Base-by-base conservation (phyloP, 2,888 invertebrate species). In the Chaitophorus viminalis region DNA sequence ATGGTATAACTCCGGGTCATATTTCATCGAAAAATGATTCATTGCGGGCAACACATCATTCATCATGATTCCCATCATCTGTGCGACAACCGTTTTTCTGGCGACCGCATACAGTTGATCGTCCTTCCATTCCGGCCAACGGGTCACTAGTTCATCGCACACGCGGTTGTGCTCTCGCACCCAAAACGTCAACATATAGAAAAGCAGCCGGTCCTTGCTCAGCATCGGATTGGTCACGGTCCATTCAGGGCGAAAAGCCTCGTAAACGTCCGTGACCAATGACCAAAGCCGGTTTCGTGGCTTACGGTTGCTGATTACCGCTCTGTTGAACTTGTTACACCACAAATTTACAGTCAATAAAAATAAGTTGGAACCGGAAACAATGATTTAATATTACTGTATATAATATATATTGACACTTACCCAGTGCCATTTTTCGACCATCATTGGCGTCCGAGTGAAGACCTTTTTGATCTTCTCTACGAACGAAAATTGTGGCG, bases 91-190 rank as follows among this genome's bases (percentile, higher is more conserved):
- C 8, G 39, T 76, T 8, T 25, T 39, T n/a, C 18, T 39, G 11
- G 39, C 39, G 39, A 39, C 39, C 21, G 21, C 46, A 18, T 76
- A 76, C 25, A 76, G 3, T 6, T 33, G 39, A 1, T 76, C 76
- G 39, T 76, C 76, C 9, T 11, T 39, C 76, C 76, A 76, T 18
- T 39, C 11, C 3, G 76, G 76, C 18, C 46, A 76, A 9, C 31
- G 21, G 21, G 29, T n/a, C 21, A n/a, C 6, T 8, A 76, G 31
- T 5, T 31, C 25, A n/a, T 76, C 39, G 31, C 76, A 76, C 76
- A 75, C 75, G 36, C 76, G 76, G 21, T 76, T 76, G 46, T 76
- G 76, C 39, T 76, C 76, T 1, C 76, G 76, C 3, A 76, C 39
- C 76, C 76, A 76, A 5, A 76, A 39, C n/a, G 76, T 46, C 1